phyloP scores from a whole-genome alignment of 2,113 vertebrate genomes.

The Perca flavescens region DNA sequence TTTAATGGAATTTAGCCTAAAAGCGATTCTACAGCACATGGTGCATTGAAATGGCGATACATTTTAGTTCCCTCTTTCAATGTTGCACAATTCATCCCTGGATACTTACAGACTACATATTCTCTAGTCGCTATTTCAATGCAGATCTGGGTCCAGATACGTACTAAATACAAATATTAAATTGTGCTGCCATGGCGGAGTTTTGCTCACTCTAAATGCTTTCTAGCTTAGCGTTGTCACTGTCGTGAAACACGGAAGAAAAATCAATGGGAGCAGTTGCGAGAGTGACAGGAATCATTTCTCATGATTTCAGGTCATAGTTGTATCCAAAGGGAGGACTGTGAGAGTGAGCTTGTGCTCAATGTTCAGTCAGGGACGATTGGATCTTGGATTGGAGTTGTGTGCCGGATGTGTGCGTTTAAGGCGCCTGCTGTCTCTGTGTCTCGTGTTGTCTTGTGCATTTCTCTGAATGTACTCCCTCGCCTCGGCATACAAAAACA shows the following conservation, averaged over 20 bases:
- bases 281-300: background rate
- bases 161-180: background rate
- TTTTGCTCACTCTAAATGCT: background rate
- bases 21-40: background rate
- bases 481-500: conserved; percentile 29
- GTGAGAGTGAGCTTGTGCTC: conserved; percentile 41
- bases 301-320: conserved; percentile 15
- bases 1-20: background rate
- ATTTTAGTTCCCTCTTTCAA: background rate
- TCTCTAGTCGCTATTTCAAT: background rate
- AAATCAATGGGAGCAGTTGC: background rate
- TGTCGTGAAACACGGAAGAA: background rate
- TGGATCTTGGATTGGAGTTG: background rate
- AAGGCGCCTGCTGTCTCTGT: conserved; percentile 52
- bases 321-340: conserved; percentile 9
- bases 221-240: background rate
- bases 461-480: conserved; percentile 76
- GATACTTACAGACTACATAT: background rate
- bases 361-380: conserved; percentile 1
- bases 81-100: background rate
- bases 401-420: conserved; percentile 23
- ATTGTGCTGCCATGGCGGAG: background rate
- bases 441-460: conserved; percentile 56
- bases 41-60: background rate
- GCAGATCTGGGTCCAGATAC: background rate